Evolutionary conservation across 2,797 vertebrate species (phyloP).

Genomic region (Trachurus trachurus): DNA sequence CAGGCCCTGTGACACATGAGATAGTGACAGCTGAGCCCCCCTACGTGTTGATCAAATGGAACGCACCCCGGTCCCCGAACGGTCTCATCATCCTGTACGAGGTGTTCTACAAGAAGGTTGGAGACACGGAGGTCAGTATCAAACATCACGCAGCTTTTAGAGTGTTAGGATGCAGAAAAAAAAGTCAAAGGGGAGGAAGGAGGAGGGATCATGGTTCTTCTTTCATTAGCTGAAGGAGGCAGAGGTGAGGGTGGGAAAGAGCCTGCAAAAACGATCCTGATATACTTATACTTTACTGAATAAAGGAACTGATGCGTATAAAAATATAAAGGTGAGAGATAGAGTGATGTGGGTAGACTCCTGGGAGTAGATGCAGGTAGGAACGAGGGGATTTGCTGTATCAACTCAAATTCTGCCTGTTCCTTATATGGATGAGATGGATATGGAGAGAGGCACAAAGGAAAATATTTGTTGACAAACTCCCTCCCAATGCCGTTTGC

Average conservation of each 20-base stretch:
- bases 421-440: slow-evolving; percentile 23
- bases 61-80: slow-evolving; percentile 92
- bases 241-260: neutral
- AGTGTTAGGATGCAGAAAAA: neutral
- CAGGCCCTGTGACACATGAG: slow-evolving; percentile 89
- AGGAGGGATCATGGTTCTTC: neutral
- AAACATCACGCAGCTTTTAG: neutral
- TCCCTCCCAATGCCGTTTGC: slow-evolving; percentile 29
- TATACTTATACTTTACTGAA: no score
- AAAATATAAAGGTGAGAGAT: neutral
- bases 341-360: slow-evolving; percentile 27
- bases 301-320: slow-evolving; percentile 3
- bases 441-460: slow-evolving; percentile 33
- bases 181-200: neutral
- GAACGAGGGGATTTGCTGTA: slow-evolving; percentile 22
- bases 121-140: slow-evolving; percentile 91
- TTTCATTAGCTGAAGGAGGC: neutral
- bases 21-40: slow-evolving; percentile 86
- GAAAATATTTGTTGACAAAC: slow-evolving; percentile 52
- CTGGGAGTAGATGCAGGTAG: slow-evolving; percentile 1
- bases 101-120: slow-evolving; percentile 91
- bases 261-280: neutral
- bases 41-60: slow-evolving; percentile 91
- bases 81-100: slow-evolving; percentile 97
- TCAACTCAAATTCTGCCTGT: slow-evolving; percentile 27